phyloP scores from a whole-genome alignment of 2,797 vertebrate genomes.

The Coregonus ussuriensis region DNA sequence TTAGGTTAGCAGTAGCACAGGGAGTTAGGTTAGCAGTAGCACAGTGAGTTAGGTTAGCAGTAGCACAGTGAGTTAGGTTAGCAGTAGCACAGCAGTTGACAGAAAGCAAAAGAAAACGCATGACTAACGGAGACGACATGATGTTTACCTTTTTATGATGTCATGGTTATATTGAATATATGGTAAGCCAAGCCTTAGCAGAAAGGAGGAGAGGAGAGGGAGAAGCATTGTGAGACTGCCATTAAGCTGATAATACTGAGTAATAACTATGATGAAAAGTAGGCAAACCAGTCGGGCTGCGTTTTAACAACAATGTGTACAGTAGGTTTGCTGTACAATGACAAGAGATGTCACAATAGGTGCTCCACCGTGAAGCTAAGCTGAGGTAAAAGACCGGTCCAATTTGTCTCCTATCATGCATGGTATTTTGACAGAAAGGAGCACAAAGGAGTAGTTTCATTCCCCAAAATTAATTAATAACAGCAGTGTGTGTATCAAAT shows the following conservation, averaged over 20 bases:
- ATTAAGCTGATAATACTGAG: conserved; percentile 15
- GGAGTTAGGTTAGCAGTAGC: conserved; percentile 2
- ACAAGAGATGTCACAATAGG: neutral
- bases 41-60: neutral
- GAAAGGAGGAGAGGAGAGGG: conserved; percentile 45
- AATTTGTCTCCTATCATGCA: neutral
- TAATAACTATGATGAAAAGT: conserved; percentile 14
- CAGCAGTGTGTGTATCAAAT: neutral
- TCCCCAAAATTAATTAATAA: neutral
- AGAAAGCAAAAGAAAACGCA: conserved; percentile 4
- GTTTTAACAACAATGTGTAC: neutral
- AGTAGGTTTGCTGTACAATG: neutral
- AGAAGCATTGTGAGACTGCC: conserved; percentile 48
- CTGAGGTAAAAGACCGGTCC: neutral
- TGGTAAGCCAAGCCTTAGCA: conserved; percentile 76
- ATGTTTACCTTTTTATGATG: conserved; percentile 73
- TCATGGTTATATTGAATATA: conserved; percentile 70
- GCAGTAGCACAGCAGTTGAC: conserved; percentile 9
- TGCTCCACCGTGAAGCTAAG: neutral
- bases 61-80: neutral
- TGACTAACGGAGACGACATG: conserved; percentile 1
- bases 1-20: no score
- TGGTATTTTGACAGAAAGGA: neutral
- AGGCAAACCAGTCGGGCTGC: neutral
- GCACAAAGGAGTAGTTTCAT: neutral